Conservation (phyloP, 2,113 vertebrate genomes). For the Grus americana region DNA sequence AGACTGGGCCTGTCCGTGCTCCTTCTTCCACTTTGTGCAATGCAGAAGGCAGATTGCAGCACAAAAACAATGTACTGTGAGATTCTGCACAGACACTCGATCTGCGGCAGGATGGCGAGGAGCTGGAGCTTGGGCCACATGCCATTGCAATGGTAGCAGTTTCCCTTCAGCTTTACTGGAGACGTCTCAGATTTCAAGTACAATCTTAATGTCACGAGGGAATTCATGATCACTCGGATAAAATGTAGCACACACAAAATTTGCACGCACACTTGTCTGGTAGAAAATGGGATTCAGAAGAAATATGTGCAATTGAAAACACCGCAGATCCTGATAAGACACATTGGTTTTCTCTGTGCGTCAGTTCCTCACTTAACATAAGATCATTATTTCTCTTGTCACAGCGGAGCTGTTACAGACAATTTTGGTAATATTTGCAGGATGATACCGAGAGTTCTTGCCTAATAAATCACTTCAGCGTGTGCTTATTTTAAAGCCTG, state of each 20-base stretch:
- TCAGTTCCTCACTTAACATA: background rate
- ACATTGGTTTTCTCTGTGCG: background rate
- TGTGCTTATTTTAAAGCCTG: background rate
- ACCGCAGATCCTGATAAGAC: background rate
- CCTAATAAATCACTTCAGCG: background rate
- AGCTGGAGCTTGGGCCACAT: background rate
- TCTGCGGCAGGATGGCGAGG: background rate
- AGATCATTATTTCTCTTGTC: background rate
- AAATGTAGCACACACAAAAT: background rate
- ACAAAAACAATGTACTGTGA: rapidly evolving
- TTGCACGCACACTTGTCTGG: rapidly evolving
- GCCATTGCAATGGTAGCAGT: background rate
- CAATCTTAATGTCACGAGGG: background rate
- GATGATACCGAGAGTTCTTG: background rate
- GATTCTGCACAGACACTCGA: background rate
- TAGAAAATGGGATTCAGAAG: background rate
- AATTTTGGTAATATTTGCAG: background rate
- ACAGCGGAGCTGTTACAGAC: background rate
- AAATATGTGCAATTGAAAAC: background rate
- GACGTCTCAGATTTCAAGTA: background rate
- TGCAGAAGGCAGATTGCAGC: background rate
- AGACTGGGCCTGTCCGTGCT: background rate
- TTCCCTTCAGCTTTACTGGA: background rate
- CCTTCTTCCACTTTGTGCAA: background rate
- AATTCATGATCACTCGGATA: background rate